Evolutionary conservation across 1,140 invertebrate species (phyloP).

Genomic region (Agrilus planipennis): DNA sequence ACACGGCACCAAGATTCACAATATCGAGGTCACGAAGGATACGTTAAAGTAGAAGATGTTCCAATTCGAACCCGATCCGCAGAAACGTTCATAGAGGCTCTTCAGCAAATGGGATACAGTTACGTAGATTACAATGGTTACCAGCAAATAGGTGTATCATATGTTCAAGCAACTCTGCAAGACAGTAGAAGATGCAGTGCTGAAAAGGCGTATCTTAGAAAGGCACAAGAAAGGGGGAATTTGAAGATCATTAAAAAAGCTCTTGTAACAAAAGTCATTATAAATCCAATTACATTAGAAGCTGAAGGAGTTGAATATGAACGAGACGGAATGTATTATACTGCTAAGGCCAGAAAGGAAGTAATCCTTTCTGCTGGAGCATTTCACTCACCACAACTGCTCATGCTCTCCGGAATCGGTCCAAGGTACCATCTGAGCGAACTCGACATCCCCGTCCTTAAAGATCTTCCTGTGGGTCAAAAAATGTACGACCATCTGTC

Average conservation of each 20-base stretch:
- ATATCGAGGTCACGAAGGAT: conserved; percentile 31
- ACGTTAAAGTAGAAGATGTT: conserved; percentile 43
- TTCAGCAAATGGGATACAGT: conserved; percentile 48
- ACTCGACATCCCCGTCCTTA: conserved; percentile 43
- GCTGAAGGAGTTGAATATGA: conserved; percentile 64
- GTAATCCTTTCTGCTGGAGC: conserved; percentile 60
- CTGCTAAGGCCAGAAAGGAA: conserved; percentile 55
- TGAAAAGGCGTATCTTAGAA: conserved; percentile 55
- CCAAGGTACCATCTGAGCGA: conserved; percentile 49
- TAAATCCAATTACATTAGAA: conserved; percentile 50
- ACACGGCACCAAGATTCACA: conserved; percentile 35
- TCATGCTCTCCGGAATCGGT: conserved; percentile 68
- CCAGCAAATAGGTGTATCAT: conserved; percentile 46
- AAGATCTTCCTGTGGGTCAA: conserved; percentile 56
- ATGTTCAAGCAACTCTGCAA: conserved; percentile 49
- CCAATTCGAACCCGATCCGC: conserved; percentile 32
- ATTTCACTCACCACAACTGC: conserved; percentile 55
- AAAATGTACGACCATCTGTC: conserved; percentile 66
- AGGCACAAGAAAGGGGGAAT: conserved; percentile 44
- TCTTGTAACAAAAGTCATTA: conserved; percentile 54
- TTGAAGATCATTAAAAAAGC: conserved; percentile 48
- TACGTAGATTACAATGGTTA: conserved; percentile 57
- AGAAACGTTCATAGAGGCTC: conserved; percentile 51
- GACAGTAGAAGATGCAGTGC: conserved; percentile 59
- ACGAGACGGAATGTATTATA: conserved; percentile 45